Evolutionary conservation across 2,888 invertebrate genomes (phyloP), one percentile per base, ranked within the genome.

Genomic region (Drosophila mimetica): DNA sequence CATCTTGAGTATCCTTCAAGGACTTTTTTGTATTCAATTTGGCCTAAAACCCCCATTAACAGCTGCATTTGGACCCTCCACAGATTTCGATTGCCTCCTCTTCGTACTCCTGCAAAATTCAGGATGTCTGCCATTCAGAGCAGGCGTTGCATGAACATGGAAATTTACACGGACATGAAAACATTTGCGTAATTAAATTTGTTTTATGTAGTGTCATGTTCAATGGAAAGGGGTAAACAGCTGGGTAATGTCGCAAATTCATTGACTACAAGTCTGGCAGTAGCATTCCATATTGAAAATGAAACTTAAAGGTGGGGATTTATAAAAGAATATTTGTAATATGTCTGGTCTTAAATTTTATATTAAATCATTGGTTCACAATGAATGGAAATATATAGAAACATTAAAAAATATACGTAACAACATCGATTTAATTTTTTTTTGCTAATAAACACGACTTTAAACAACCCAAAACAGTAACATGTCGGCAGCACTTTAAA

Each of bases 61-160:
- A 41, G 75, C 54, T 66, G 63, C 67, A 71, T 34, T 57, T 74
- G 66, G 67, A 85, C 70, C 83, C 63, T 44, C 66, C 66, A 51
- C 70, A 58, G 51, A 37, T 37, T 46, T 37, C 34, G n/a, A 7
- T 7, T 42, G 34, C 48, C 30, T 25, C 11, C 53, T n/a, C 22
- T 18, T 34, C 34, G 18, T 22, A 14, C 39, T 48, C 34, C 28
- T 1, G 11, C 28, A 11, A 30, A 37, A 57, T 39, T 39, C 22
- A 28, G 30, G 61, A 47, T 59, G 57, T 61, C 36, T 67, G 59
- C 48, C 48, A 64, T 66, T 63, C 47, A 51, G 54, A 65, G 22
- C 54, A 63, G 63, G 61, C 47, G 48, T 65, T 76, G 51, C 74
- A 67, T 36, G 57, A 41, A 48, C 65, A 77, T 57, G 66, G 28